Percentiles rank a stretch among this genome's conserved stretches.
Evolutionary conservation across 2,113 vertebrate genomes (phyloP).

Genomic region (Glaucidium brasilianum): DNA sequence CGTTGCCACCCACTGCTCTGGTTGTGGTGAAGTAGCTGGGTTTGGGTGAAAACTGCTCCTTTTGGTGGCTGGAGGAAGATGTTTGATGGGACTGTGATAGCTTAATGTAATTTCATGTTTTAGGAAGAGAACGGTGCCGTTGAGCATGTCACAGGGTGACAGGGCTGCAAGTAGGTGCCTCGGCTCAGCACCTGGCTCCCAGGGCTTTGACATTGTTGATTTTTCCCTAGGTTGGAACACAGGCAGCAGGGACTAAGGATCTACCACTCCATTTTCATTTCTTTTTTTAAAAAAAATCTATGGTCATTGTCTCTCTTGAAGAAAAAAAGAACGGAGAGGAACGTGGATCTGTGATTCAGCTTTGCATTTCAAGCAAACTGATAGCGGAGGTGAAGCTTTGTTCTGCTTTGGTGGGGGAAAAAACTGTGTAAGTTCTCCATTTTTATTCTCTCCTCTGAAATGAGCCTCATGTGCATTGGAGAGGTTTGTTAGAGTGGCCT

Average conservation of each 20-base stretch:
- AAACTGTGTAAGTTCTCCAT: fast-evolving
- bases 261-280: fast-evolving
- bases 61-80: not conserved
- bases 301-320: not conserved
- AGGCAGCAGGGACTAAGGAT: not conserved
- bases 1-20: fast-evolving
- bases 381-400: not conserved
- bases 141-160: fast-evolving
- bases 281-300: not conserved
- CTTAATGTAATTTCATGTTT: fast-evolving
- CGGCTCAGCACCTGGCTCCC: fast-evolving
- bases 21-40: fast-evolving
- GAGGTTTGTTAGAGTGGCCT: not conserved
- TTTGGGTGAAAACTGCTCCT: not conserved
- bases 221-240: not conserved
- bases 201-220: fast-evolving
- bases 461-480: fast-evolving
- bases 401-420: not conserved
- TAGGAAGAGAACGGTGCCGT: fast-evolving
- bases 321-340: fast-evolving
- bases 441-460: not conserved
- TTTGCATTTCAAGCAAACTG: fast-evolving
- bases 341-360: fast-evolving
- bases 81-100: fast-evolving
- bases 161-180: not conserved